Evolutionary conservation across 2,797 vertebrate species (phyloP).

Genomic region (Neoniphon sammara): DNA sequence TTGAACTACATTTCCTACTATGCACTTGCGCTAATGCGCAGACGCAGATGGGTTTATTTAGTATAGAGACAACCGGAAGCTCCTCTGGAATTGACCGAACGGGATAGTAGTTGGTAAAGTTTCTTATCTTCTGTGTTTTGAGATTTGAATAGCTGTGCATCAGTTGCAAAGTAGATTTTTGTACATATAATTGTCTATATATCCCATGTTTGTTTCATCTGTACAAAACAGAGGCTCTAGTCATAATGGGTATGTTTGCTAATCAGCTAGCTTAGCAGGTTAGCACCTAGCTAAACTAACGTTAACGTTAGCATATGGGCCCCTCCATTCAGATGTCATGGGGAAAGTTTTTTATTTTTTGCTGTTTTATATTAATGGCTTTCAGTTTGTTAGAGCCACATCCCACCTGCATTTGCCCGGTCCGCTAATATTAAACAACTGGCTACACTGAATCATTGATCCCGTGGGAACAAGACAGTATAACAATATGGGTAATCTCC

Average conservation of each 20-base stretch:
- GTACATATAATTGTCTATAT: not conserved
- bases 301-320: constrained; percentile 68
- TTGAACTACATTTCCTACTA: constrained; percentile 71
- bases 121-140: constrained; percentile 54
- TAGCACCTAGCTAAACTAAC: constrained; percentile 64
- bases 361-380: not conserved
- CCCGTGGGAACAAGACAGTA: not conserved
- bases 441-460: not conserved
- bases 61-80: constrained; percentile 80
- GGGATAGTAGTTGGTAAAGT: constrained; percentile 78
- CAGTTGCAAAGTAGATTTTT: constrained; percentile 2
- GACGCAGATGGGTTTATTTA: constrained; percentile 72
- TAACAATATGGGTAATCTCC: constrained; percentile 32
- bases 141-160: not conserved
- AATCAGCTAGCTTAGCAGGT: constrained; percentile 65
- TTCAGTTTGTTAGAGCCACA: accelerated
- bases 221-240: constrained; percentile 6
- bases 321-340: constrained; percentile 64
- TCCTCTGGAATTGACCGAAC: constrained; percentile 68
- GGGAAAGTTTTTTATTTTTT: constrained; percentile 6
- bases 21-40: constrained; percentile 58
- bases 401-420: accelerated
- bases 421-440: not conserved
- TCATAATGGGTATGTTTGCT: constrained; percentile 33
- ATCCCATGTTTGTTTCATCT: not conserved